Base-by-base conservation (phyloP, 1,140 invertebrate genomes). In the Drosophila tani region DNA sequence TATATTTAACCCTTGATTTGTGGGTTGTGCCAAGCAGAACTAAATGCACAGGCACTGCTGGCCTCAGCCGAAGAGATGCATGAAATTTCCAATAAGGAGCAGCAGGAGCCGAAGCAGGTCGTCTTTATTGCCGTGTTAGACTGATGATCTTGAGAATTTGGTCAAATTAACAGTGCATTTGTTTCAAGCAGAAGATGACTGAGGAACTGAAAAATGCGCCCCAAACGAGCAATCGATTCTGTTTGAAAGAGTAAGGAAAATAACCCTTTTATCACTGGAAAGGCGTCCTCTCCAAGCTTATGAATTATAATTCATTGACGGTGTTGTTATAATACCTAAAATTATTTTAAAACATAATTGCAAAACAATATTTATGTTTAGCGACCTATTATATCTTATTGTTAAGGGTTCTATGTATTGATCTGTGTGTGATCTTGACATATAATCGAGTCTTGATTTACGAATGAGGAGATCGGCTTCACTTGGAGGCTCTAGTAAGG, bases 1-100 rank as follows among this genome's bases (percentile, higher is more conserved):
- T 91, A 91, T 91, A 91, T 82, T 90, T 90, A 75, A 85, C 86
- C 78, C 71, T 86, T 90, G 81, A 90, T 85, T 90, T 90, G 85
- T 90, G 70, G 59, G 65, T 55, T 56, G 62, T 70, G 51, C 75
- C 62, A 45, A 43, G 65, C 50, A 50, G 21, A 82, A 62, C 68
- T 46, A 63, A 75, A 27, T 80, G 63, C 58, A 65, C 47, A 53
- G 58, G 64, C 60, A 43, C 47, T 24, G 63, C 43, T 59, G 60
- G 57, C 57, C 15, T 12, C 27, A 5, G 43, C 19, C 46, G 60
- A 14, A 19, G 27, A 49, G 58, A 64, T 49, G 45, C 50, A 21
- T 67, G 67, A 50, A 66, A 46, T 45, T 46, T 35, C 64, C 41
- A 58, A 68, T 24, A 47, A 68, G 43, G 21, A 51, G 80, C 46